phyloP scores from a whole-genome alignment of 2,797 vertebrate species.

The Molothrus aeneus region DNA sequence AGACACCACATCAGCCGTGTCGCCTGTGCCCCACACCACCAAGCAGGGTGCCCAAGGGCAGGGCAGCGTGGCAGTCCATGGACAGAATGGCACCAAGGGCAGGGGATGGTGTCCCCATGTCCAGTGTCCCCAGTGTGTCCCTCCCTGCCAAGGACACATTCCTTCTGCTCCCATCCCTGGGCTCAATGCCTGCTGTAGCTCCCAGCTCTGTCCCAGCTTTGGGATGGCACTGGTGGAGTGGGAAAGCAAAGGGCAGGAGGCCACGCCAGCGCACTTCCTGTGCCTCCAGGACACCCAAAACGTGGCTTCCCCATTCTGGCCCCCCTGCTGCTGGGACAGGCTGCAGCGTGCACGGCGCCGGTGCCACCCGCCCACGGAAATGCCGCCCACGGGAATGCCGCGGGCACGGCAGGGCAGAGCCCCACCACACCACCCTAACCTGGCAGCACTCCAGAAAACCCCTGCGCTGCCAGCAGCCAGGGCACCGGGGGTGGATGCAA shows the following conservation, averaged over 20 bases:
- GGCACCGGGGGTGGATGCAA: neutral
- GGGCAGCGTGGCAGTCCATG: fast-evolving
- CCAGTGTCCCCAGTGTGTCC: neutral
- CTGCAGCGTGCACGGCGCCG: fast-evolving
- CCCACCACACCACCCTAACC: neutral
- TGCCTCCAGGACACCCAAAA: slow-evolving; percentile 12
- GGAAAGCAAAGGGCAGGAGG: neutral
- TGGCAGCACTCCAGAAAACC: neutral
- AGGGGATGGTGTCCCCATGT: neutral
- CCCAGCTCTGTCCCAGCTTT: neutral
- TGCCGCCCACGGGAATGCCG: neutral
- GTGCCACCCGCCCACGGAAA: neutral
- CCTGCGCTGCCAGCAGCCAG: neutral
- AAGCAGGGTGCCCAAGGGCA: neutral
- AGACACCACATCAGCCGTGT: fast-evolving
- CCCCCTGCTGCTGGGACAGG: neutral
- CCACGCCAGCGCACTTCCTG: neutral
- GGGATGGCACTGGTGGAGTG: fast-evolving
- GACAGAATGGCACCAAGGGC: neutral
- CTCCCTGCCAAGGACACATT: neutral
- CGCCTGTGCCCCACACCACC: neutral
- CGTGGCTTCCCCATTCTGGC: neutral
- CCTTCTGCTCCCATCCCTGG: neutral
- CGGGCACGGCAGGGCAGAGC: neutral
- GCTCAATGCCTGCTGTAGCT: neutral